Conservation (phyloP, 1,140 invertebrate genomes). For the Bombus confusus region DNA sequence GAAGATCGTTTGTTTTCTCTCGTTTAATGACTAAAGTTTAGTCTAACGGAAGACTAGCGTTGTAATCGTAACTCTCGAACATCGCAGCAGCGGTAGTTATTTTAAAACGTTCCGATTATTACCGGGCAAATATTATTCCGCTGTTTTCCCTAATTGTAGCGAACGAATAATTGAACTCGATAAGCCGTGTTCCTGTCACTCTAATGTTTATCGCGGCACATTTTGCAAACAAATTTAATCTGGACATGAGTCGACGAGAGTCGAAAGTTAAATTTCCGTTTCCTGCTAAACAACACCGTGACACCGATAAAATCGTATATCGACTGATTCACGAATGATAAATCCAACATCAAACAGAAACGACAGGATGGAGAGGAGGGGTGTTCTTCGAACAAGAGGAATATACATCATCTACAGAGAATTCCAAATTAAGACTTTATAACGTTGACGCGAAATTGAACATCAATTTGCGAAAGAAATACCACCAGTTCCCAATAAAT, state of each 20-base stretch:
- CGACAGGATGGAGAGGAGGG: too few relatives aligned
- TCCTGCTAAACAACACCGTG: neutral
- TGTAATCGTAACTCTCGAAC: neutral
- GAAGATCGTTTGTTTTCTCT: neutral
- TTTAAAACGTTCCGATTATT: neutral
- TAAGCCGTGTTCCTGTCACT: neutral
- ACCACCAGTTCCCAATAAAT: neutral
- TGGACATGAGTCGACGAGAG: neutral
- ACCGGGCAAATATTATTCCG: too few relatives aligned
- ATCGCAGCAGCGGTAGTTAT: neutral
- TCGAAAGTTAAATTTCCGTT: slow-evolving; percentile 17
- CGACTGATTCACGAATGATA: slow-evolving; percentile 9
- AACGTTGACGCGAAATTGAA: too few relatives aligned
- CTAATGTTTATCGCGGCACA: neutral
- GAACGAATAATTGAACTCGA: neutral
- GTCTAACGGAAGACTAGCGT: neutral
- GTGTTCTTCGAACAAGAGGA: too few relatives aligned
- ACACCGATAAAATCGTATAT: neutral
- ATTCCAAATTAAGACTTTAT: neutral
- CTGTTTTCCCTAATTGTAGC: neutral
- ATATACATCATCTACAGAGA: neutral
- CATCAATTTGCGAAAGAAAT: neutral
- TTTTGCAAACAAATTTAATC: slow-evolving; percentile 16
- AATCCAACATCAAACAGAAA: neutral
- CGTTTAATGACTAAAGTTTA: too few relatives aligned